Evolutionary conservation across 1,140 invertebrate genomes (phyloP), one percentile per base, ranked within the genome.

Genomic region (Bombus impatiens): DNA sequence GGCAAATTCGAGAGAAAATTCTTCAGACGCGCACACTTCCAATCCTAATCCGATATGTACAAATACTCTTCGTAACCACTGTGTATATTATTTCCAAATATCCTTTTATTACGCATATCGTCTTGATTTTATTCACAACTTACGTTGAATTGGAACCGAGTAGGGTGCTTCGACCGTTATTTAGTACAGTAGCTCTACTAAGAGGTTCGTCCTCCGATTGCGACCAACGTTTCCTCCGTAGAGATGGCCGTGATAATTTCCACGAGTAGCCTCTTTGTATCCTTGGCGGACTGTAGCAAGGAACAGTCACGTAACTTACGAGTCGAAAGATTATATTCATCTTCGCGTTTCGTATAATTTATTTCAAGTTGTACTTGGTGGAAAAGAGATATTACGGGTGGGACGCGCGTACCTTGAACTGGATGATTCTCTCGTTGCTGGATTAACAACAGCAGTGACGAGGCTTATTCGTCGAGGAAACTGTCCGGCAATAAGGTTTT

Each of bases 251-350:
- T 2, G 97, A 96, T 74, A 97, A 92, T 83, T 97, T 96, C 97
- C 97, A 97, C 47, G 97, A 97, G 89, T 96, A 97, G 15, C 96
- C 96, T 68, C 96, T 94, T 88, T 96, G 96, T 53, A 97, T 96
- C 89, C 96, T 96, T 77, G 94, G 93, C 57, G 94, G 92, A 86
- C 94, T 94, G 72, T 18, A 74, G 37, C 40, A 35, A 47, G 8
- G 47, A 47, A 67, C 53, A 3, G 40, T 62, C 13, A 9, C 42
- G 25, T 13, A 18, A 70, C 42, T 42, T 18, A 12, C 40, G 32
- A 35, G 8, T 9, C 32, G 13, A 0, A 25, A 22, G 44, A n/a
- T 77, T 40, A 28, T 1, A 57, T 53, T 18, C 25, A n/a, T 32
- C 18, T n/a, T 18, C 2, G 18, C 1, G 3, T 32, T 22, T 74